Evolutionary conservation across 2,888 invertebrate genomes (phyloP).

Genomic region (Ypsolopha sequella): DNA sequence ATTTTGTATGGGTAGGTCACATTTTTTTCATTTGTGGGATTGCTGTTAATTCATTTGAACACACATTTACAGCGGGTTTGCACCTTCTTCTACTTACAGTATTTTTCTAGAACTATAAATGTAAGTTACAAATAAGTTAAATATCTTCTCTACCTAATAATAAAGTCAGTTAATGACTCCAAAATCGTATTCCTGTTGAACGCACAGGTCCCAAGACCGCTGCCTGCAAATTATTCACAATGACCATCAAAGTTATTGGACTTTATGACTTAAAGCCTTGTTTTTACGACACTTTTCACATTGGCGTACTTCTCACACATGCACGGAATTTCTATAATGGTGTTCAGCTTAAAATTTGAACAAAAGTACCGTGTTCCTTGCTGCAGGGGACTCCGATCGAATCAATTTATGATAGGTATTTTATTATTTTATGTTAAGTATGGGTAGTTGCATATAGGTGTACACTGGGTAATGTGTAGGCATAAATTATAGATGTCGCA

Average conservation of each 20-base stretch:
- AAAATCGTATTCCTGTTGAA: conserved; percentile 46
- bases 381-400: conserved; percentile 52
- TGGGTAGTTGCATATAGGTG: neutral
- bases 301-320: conserved; percentile 38
- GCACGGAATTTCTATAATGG: conserved; percentile 31
- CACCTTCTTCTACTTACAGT: no score
- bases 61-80: no score
- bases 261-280: conserved; percentile 46
- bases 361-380: conserved; percentile 42
- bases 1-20: no score
- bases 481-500: conserved; percentile 1
- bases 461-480: neutral
- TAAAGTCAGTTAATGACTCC: conserved; percentile 28
- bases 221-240: conserved; percentile 56
- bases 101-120: no score
- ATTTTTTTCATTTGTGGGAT: no score
- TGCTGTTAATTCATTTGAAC: no score
- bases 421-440: conserved; percentile 52
- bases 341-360: conserved; percentile 13
- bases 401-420: conserved; percentile 54
- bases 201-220: conserved; percentile 48
- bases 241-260: conserved; percentile 40
- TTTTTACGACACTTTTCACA: conserved; percentile 46
- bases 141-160: no score
- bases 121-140: no score